A percentile compares a stretch with the other conserved stretches of the same genome.
phyloP scores from a whole-genome alignment of 1,140 invertebrate genomes.

The Drosophila insularis region DNA sequence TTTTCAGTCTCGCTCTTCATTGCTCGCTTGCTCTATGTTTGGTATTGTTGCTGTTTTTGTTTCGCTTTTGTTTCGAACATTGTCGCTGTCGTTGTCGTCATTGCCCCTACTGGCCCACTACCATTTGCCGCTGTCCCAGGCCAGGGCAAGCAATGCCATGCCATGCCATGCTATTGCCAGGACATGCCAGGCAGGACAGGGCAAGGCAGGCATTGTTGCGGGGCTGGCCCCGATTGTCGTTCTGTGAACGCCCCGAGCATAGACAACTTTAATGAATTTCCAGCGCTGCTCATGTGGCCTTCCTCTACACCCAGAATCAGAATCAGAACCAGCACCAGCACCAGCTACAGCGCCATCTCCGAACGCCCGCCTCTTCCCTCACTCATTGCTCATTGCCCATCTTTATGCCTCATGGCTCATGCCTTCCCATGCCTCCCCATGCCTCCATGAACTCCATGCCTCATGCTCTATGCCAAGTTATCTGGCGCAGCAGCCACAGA shows the following conservation, averaged over 20 bases:
- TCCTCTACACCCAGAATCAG: neutral
- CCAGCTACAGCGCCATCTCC: constrained; percentile 9
- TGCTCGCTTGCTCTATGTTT: neutral
- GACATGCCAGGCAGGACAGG: neutral
- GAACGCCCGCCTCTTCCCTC: neutral
- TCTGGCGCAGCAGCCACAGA: constrained; percentile 47
- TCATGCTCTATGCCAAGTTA: constrained; percentile 49
- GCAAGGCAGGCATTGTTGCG: constrained; percentile 53
- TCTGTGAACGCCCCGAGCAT: constrained; percentile 76
- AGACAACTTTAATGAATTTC: constrained; percentile 80
- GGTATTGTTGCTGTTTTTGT: constrained; percentile 66
- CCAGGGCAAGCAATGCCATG: constrained; percentile 6
- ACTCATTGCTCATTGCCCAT: no score
- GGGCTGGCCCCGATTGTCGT: constrained; percentile 73
- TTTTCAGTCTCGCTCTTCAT: constrained; percentile 12
- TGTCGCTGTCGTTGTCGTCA: constrained; percentile 69
- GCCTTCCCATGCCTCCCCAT: constrained; percentile 1
- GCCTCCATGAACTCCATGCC: neutral
- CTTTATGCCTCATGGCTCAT: neutral
- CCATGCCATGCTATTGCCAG: neutral
- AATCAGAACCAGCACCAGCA: constrained; percentile 18
- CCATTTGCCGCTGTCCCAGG: constrained; percentile 24
- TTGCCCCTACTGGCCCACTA: constrained; percentile 63
- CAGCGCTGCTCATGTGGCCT: constrained; percentile 52
- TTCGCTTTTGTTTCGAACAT: constrained; percentile 76